These are phyloP conservation scores for Clusia tigrina DNA, from an alignment of 2,888 invertebrate genomes.

Conservation along the genomic window DNA sequence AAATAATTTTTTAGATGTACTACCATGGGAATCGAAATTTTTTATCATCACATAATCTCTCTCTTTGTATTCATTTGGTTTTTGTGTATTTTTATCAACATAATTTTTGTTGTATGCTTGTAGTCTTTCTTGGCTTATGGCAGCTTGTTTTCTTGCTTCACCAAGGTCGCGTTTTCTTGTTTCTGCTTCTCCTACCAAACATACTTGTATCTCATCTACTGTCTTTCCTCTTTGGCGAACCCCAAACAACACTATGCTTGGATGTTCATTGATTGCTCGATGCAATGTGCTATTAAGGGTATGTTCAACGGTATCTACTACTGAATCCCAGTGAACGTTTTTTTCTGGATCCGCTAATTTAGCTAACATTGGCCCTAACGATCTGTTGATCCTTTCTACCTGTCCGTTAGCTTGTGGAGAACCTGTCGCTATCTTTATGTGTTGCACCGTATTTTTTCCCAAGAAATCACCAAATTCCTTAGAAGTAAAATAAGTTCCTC, in stretches of 20 bases:
- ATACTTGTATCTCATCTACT: neutral
- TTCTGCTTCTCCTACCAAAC: neutral
- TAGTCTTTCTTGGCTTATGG: neutral
- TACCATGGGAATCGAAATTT: constrained; percentile 15
- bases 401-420: constrained; percentile 18
- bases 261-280: neutral
- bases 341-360: neutral
- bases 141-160: neutral
- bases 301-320: constrained; percentile 8
- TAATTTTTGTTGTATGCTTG: neutral
- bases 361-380: neutral
- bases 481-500: constrained; percentile 19
- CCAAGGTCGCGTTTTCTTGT: neutral
- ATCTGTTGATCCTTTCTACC: constrained; percentile 16
- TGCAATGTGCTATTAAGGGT: constrained; percentile 12
- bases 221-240: constrained; percentile 1
- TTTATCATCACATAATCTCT: constrained; percentile 19
- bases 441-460: neutral
- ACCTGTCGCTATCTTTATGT: constrained; percentile 12
- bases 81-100: neutral
- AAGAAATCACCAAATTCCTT: constrained; percentile 7
- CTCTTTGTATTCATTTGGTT: neutral
- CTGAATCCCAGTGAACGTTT: constrained; percentile 2
- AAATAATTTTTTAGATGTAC: constrained; percentile 10
- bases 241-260: constrained; percentile 19